These are phyloP conservation scores for Imbricaverruca yamaguchii DNA, from an alignment of 2,888 invertebrate genomes.

Conservation along the genomic window DNA sequence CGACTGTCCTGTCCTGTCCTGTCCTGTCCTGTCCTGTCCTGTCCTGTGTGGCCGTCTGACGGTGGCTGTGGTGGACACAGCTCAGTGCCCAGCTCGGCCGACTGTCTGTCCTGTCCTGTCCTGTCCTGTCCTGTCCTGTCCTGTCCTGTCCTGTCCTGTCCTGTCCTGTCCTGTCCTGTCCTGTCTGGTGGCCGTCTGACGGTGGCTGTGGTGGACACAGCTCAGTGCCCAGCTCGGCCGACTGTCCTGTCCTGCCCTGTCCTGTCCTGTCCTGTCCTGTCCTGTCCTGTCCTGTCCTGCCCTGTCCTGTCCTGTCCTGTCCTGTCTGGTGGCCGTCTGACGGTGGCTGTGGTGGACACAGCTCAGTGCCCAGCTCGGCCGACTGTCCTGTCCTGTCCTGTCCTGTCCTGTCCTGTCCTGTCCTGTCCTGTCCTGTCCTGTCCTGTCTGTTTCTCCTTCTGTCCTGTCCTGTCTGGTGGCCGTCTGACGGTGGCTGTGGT, in stretches of 20 bases:
- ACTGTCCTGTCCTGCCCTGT: too few relatives aligned
- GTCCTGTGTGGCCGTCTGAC: background rate
- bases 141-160: too few relatives aligned
- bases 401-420: background rate
- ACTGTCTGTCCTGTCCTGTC: too few relatives aligned
- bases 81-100: background rate
- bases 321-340: background rate
- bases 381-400: background rate
- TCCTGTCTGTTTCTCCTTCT: too few relatives aligned
- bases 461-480: too few relatives aligned
- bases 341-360: background rate
- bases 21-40: background rate
- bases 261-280: too few relatives aligned
- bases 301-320: background rate
- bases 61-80: background rate
- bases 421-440: too few relatives aligned
- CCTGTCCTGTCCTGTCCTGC: too few relatives aligned
- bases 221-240: background rate
- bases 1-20: background rate
- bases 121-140: too few relatives aligned
- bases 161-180: too few relatives aligned
- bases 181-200: too few relatives aligned
- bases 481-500: background rate
- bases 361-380: background rate
- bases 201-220: background rate